Conservation (phyloP, 2,113 vertebrate species). For the Plecotus auritus region DNA sequence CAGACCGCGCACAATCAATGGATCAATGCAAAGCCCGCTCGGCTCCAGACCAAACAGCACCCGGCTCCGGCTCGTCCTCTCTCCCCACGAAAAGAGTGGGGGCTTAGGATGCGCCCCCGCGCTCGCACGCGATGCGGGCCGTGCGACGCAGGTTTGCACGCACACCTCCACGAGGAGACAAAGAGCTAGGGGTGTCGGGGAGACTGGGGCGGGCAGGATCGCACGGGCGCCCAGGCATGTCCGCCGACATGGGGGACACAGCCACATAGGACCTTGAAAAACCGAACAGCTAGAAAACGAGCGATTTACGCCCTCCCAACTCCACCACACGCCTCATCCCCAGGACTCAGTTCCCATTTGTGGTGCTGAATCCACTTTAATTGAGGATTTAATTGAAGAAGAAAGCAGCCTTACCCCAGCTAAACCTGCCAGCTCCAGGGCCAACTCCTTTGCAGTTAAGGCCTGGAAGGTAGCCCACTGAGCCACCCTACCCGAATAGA, state of each 20-base stretch:
- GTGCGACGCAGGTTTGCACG: conserved; percentile 38
- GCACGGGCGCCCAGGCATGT: neutral
- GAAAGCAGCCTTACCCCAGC: neutral
- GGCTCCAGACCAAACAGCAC: conserved; percentile 79
- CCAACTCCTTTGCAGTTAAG: neutral
- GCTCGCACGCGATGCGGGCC: conserved; percentile 22
- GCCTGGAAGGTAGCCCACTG: neutral
- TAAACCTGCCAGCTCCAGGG: neutral
- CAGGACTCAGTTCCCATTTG: neutral
- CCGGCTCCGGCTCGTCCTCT: conserved; percentile 33
- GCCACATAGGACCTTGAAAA: neutral
- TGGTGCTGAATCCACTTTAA: neutral
- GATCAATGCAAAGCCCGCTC: conserved; percentile 85
- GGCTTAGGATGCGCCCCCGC: conserved; percentile 38
- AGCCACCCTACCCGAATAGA: neutral
- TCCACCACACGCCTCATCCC: neutral
- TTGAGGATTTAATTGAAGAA: neutral
- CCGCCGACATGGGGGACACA: neutral
- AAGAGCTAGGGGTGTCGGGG: conserved; percentile 23
- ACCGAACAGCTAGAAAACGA: neutral
- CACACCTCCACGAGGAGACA: conserved; percentile 59
- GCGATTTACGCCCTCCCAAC: neutral
- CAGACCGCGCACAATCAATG: conserved; percentile 87
- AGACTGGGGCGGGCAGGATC: neutral
- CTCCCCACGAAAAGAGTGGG: conserved; percentile 2